phyloP scores from a whole-genome alignment of 2,113 vertebrate species.

The rat (Rattus norvegicus) region DNA sequence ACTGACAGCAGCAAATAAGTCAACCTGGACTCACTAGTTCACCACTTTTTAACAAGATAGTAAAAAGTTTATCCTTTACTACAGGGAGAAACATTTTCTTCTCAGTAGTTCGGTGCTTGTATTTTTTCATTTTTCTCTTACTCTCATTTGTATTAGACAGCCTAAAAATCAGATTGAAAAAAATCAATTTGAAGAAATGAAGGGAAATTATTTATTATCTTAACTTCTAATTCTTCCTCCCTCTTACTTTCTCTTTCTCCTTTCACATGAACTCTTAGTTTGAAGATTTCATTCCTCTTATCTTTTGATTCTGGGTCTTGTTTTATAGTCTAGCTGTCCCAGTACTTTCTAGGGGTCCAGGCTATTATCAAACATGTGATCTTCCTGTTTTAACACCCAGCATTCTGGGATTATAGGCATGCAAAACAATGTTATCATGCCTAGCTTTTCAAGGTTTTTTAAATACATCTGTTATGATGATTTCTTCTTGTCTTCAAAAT shows the following conservation, averaged over 20 bases:
- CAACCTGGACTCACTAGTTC: neutral
- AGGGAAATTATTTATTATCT: neutral
- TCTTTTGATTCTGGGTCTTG: neutral
- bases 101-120: neutral
- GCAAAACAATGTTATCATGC: neutral
- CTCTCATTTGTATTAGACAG: neutral
- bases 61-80: neutral
- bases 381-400: neutral
- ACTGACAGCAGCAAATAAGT: neutral
- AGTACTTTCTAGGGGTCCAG: no score
- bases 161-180: constrained; percentile 10
- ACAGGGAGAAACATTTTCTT: neutral
- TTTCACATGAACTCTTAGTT: neutral
- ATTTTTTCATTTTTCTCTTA: neutral
- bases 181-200: neutral
- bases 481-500: neutral
- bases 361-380: neutral
- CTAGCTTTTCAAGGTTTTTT: neutral
- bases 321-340: neutral
- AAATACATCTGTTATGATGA: neutral
- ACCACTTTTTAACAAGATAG: constrained; percentile 15
- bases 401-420: neutral
- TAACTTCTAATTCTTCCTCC: neutral
- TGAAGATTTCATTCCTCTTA: neutral
- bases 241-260: neutral